Evolutionary conservation across 2,797 vertebrate genomes (phyloP), one percentile per base, ranked within the genome.

Genomic region (Anas acuta): DNA sequence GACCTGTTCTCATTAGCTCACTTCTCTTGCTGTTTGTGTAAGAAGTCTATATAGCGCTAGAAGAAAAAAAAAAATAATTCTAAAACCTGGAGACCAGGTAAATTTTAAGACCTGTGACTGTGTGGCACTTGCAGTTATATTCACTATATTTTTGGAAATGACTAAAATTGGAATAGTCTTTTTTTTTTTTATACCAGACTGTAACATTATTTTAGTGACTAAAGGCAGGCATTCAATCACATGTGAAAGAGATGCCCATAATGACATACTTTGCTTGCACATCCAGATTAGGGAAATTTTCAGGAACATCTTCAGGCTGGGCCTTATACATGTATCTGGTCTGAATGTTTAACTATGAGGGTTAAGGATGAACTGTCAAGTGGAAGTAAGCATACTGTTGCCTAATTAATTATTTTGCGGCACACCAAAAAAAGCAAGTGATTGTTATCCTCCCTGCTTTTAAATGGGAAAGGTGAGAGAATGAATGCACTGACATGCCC

Each of bases 201-300:
- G 57, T 64, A 89, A 70, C 75, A 87, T 30, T 83, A 73, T 84
- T 96, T 82, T 92, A 58, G 61, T 92, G 67, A 92, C 81, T 89
- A 57, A 82, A 85, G 49, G 45, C 47, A 85, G 49, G 57, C 72
- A 77, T 22, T 33, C 53, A 77, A 82, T 25, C 37, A 35, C 77
- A 80, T 72, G 62, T 33, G 11, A 41, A 91, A 83, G 49, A 91
- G 75, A 77, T 67, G 41, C 54, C 65, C 49, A 74, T 43, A 76
- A 76, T 37, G 56, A 70, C 37, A 16, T 14, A 51, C 62, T 84
- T 79, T 33, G n/a, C 87, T 89, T 93, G 67, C 81, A 94, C 60
- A 60, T 60, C 84, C 72, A 79, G 43, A 90, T 61, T 43, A 82
- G 67, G 64, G 57, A 49, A 75, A 33, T 76, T 73, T 90, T 23